phyloP scores from a whole-genome alignment of 1,140 invertebrate species.

The Drosophila yakuba region DNA sequence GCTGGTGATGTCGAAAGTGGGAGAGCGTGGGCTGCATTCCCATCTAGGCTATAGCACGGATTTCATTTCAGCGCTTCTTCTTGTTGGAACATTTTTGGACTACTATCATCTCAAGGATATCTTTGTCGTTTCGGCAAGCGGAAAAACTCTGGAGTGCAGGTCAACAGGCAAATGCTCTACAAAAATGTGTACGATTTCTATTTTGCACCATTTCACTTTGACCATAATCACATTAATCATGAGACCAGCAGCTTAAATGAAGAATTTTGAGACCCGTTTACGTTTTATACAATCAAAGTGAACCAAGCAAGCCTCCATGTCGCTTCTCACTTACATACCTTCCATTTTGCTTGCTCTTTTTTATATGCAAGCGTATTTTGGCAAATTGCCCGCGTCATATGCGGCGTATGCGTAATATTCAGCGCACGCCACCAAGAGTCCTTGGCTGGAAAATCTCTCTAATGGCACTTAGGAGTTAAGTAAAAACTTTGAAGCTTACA shows the following conservation, averaged over 20 bases:
- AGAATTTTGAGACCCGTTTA: too few species aligned
- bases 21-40: background rate
- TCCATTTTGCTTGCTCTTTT: conserved; percentile 6
- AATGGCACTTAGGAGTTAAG: conserved; percentile 48
- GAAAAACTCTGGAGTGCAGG: background rate
- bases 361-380: conserved; percentile 29
- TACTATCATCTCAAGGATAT: conserved; percentile 28
- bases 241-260: background rate
- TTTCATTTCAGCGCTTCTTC: conserved; percentile 9
- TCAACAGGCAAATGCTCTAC: conserved; percentile 1
- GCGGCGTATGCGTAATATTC: conserved; percentile 53
- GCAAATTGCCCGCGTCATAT: conserved; percentile 38
- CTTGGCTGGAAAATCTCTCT: conserved; percentile 42
- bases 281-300: too few species aligned
- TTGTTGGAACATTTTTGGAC: conserved; percentile 9
- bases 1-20: conserved; percentile 3
- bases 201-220: background rate
- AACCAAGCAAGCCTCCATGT: background rate
- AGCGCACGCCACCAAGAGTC: conserved; percentile 33
- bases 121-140: conserved; percentile 1
- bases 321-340: background rate
- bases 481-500: conserved; percentile 16
- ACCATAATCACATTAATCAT: background rate
- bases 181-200: too few species aligned
- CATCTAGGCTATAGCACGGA: conserved; percentile 10